These are phyloP conservation scores for Hyppa rectilinea DNA, from an alignment of 2,888 invertebrate species.

Conservation along the genomic window DNA sequence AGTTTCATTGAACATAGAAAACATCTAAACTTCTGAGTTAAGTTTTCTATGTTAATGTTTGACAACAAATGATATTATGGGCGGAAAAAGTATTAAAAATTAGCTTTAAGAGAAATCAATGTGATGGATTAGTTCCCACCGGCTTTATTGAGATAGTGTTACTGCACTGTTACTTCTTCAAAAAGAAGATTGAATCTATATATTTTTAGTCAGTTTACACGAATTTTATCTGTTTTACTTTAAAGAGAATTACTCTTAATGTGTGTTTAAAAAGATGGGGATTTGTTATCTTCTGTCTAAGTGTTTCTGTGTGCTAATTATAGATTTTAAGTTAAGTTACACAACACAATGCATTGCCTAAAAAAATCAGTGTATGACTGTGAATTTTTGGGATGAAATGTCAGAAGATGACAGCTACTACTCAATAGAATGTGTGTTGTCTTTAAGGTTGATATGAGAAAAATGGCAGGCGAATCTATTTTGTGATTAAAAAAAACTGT, in stretches of 20 bases:
- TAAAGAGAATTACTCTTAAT: neutral
- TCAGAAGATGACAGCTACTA: neutral
- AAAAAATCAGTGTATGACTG: neutral
- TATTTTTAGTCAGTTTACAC: conserved; percentile 1
- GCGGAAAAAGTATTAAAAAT: neutral
- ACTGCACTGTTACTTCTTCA: conserved; percentile 11
- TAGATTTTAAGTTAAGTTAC: neutral
- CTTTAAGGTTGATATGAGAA: neutral
- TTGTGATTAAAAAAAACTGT: neutral
- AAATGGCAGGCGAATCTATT: neutral
- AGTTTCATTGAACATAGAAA: too few relatives aligned
- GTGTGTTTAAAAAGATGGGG: neutral
- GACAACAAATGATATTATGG: neutral
- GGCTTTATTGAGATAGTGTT: conserved; percentile 9
- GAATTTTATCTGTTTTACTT: neutral
- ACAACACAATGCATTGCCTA: neutral
- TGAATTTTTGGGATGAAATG: neutral
- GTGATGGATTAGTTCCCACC: conserved; percentile 21
- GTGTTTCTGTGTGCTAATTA: neutral
- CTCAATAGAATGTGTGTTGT: neutral
- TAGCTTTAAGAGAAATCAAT: conserved; percentile 6
- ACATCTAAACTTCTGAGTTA: too few relatives aligned
- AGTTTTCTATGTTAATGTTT: neutral
- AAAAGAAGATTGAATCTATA: conserved; percentile 10
- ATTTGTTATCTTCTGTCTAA: neutral